These are phyloP conservation scores for Paramisgurnus dabryanus DNA, from an alignment of 2,113 vertebrate species.

Conservation along the genomic window DNA sequence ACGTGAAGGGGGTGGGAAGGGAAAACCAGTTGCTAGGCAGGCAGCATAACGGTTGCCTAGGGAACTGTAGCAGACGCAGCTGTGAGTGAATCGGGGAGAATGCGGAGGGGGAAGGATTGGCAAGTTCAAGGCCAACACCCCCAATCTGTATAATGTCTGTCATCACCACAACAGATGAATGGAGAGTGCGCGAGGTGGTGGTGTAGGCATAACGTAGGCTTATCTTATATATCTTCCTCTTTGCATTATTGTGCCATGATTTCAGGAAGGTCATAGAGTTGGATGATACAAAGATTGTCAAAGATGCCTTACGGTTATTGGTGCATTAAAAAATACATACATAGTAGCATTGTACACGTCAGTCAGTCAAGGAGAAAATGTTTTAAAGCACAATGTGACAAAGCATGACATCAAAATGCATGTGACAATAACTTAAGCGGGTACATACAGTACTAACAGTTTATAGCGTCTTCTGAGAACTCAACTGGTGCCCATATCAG, in stretches of 20 bases:
- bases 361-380: too few species aligned
- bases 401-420: background rate
- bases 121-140: conserved; percentile 47
- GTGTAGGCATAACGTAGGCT: background rate
- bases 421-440: background rate
- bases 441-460: background rate
- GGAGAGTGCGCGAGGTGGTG: background rate
- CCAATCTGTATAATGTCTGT: conserved; percentile 21
- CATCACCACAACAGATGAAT: conserved; percentile 25
- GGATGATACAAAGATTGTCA: background rate
- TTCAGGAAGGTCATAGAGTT: background rate
- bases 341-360: background rate
- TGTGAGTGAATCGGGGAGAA: conserved; percentile 40
- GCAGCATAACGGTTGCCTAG: conserved; percentile 47
- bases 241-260: background rate
- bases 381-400: too few species aligned
- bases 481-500: background rate
- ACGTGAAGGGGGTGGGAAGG: background rate
- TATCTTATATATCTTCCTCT: background rate
- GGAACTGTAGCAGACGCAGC: conserved; percentile 45
- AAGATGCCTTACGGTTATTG: background rate
- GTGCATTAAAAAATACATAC: background rate
- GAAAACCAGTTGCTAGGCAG: conserved; percentile 47
- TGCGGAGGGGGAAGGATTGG: conserved; percentile 8
- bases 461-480: background rate